Base-by-base conservation (phyloP, 2,113 vertebrate genomes). In the Ascaphus truei region DNA sequence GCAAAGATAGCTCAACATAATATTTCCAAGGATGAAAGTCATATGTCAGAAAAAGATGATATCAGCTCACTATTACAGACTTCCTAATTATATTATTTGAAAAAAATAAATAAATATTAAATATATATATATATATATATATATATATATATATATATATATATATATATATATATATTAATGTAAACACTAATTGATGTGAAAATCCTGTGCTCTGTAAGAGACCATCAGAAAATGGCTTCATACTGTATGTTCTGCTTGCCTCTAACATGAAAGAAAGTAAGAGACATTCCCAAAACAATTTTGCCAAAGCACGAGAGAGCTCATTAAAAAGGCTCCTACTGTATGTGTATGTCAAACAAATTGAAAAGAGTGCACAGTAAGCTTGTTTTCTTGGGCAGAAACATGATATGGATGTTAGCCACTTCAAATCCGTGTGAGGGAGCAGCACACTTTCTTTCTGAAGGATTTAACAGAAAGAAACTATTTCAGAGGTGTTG, bases 401-500 rank as follows among this genome's bases (percentile, higher is more conserved):
- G 57, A 52, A 71, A 71, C 56, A 61, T 61, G 29, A 69, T 69
- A 71, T 71, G 56, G 45, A 71, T 22, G 31, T 37, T 61, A 50
- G 45, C 45, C 57, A 60, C 31, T 61, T 61, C 33, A 61, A 60
- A 41, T 60, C 30, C 12, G n/a, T 52, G 25, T n/a, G 18, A 39
- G 29, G 47, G 45, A 50, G 41, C 52, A 31, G 22, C 67, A 69
- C 45, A 15, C 23, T 71, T 58, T 37, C 48, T 71, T 61, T 71
- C 45, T 71, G 57, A 60, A 71, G 47, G 47, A 61, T 60, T 51
- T 39, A 51, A 39, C 57, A 68, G 64, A 68, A 68, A 71, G 45
- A 71, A 71, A 61, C 67, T 41, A 51, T 71, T 71, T 69, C 30
- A 18, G 25, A 71, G 67, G 57, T 71, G 57, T 71, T 71, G 67